Base-by-base conservation (phyloP, 2,113 vertebrate species). In the Rhabdornis inornatus region DNA sequence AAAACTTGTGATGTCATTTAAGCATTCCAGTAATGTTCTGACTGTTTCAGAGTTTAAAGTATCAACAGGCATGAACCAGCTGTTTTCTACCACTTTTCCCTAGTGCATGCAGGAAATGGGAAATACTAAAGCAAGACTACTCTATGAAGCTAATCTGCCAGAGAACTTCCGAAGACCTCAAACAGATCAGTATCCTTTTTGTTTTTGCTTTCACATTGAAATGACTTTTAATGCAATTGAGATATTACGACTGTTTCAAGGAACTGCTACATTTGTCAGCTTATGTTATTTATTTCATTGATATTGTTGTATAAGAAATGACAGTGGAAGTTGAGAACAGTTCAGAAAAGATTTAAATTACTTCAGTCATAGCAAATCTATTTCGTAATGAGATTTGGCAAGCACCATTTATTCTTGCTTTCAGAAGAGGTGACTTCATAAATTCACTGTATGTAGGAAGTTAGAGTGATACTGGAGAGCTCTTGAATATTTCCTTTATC, bases 31-130 rank as follows among this genome's bases (percentile, higher is more conserved):
- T 25, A 57, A 31, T 40, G 20, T 72, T 85, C 66, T 75, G 22
- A 21, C 15, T 60, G 4, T 79, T 71, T 53, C 18, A 33, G 33
- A 28, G 15, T 76, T 71, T 52, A 6, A 66, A 47, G 8, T 44
- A 37, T 33, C 1, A 3, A 49, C 3, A 10, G 75, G 28, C 17
- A 4, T 23, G 39, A 81, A 15, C 14, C 89, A 82, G 90, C 22
- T 39, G 28, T 74, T 83, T 49, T 93, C 80, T 93, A 57, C 68
- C 31, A 13, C 69, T 83, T 91, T 83, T 81, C 66, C 93, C 25
- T 91, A 99, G 99, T 99, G 99, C 63, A 99, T 99, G 98, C 99
- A 99, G 96, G 99, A 99, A 97, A 99, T 99, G 99, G 99, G 99
- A 94, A 99, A 99, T 98, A 98, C 96, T 93, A 98, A 98, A 98